These are phyloP conservation scores for Girardinichthys multiradiatus DNA, from an alignment of 2,113 vertebrate species.

Conservation along the genomic window DNA sequence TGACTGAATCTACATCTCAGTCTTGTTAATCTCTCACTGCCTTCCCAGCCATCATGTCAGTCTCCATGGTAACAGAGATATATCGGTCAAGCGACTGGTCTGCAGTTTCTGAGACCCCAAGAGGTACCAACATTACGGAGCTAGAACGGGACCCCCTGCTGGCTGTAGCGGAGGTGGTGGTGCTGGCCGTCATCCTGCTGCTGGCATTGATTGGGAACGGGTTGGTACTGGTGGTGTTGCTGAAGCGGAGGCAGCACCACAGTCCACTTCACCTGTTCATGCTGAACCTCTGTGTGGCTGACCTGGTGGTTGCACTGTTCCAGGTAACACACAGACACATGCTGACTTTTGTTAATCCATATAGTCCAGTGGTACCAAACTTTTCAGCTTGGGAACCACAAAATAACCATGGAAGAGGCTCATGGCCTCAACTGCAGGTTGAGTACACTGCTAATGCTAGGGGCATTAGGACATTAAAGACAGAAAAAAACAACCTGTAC, in stretches of 20 bases:
- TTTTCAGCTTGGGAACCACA: too few relatives aligned
- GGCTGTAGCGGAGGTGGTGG: constrained; percentile 81
- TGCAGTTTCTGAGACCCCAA: constrained; percentile 14
- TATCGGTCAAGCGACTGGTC: constrained; percentile 28
- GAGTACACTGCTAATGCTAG: too few relatives aligned
- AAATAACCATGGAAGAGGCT: too few relatives aligned
- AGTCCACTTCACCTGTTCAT: constrained; percentile 88
- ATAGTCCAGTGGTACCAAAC: too few relatives aligned
- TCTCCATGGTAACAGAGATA: constrained; percentile 46
- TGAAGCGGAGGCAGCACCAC: constrained; percentile 73
- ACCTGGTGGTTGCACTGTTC: constrained; percentile 88
- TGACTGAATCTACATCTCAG: not conserved
- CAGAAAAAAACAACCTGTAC: too few relatives aligned
- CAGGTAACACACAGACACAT: constrained; percentile 68
- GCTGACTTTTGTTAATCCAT: not conserved
- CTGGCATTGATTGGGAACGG: constrained; percentile 84
- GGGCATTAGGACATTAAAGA: too few relatives aligned
- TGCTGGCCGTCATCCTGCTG: constrained; percentile 81
- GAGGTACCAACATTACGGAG: constrained; percentile 18
- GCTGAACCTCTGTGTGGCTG: constrained; percentile 86
- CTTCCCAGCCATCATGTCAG: constrained; percentile 43
- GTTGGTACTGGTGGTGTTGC: constrained; percentile 83
- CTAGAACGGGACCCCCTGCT: constrained; percentile 79
- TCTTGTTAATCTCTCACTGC: not conserved
- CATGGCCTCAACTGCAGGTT: too few relatives aligned